Evolutionary conservation across 2,888 invertebrate genomes (phyloP).

Genomic region (Microctonus brassicae): DNA sequence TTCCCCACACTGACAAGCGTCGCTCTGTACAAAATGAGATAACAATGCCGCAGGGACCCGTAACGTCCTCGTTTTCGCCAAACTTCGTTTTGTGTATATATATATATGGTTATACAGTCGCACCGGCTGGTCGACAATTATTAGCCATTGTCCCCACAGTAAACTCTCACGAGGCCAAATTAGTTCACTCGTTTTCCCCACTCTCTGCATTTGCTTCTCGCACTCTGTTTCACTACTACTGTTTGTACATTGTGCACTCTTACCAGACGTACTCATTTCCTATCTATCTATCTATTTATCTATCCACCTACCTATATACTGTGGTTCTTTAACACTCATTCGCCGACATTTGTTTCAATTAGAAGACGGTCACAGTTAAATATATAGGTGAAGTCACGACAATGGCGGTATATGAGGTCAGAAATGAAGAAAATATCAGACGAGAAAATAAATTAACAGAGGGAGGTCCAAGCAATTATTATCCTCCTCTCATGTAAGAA

Average conservation of each 20-base stretch:
- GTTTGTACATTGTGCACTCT: background rate
- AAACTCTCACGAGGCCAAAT: constrained; percentile 60
- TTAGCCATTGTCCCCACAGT: constrained; percentile 62
- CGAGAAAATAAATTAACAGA: too few species aligned
- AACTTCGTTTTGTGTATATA: constrained; percentile 57
- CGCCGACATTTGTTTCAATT: background rate
- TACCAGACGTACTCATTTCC: background rate
- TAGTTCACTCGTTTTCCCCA: constrained; percentile 47
- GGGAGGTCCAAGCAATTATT: too few species aligned
- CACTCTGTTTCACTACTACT: too few species aligned
- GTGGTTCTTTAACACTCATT: constrained; percentile 26
- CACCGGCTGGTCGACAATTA: constrained; percentile 56
- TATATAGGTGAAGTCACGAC: background rate
- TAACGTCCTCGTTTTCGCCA: constrained; percentile 54
- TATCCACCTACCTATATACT: constrained; percentile 28
- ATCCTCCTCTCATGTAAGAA: too few species aligned
- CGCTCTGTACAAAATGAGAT: constrained; percentile 48
- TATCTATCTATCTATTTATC: background rate
- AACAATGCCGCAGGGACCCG: constrained; percentile 62
- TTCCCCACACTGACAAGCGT: background rate
- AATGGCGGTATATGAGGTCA: background rate
- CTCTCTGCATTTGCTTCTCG: background rate
- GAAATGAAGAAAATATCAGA: background rate
- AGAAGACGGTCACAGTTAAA: background rate
- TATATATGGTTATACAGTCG: constrained; percentile 27